phyloP scores from a whole-genome alignment of 2,113 vertebrate species.

The Lates calcarifer region DNA sequence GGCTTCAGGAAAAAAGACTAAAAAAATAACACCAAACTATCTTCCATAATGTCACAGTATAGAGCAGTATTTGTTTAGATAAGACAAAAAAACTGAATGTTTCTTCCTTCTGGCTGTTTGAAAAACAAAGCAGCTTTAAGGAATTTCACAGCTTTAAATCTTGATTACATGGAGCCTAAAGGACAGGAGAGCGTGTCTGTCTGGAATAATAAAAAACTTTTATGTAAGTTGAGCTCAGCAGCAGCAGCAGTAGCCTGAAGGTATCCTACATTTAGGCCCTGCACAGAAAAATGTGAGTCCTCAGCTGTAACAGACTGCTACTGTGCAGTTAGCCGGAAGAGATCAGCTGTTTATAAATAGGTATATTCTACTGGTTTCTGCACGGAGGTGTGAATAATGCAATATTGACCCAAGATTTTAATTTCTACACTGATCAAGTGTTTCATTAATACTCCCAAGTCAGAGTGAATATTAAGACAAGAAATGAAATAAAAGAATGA shows the following conservation, averaged over 20 bases:
- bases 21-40: not conserved
- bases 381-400: not conserved
- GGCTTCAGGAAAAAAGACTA: not conserved
- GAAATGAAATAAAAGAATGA: too few relatives aligned
- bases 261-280: not conserved
- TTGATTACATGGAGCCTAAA: not conserved
- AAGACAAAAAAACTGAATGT: too few relatives aligned
- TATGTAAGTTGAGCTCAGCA: not conserved
- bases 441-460: not conserved
- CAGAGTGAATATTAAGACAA: not conserved
- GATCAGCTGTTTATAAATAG: not conserved
- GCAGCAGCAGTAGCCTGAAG: not conserved
- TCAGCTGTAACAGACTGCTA: not conserved
- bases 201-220: not conserved
- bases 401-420: not conserved
- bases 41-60: not conserved
- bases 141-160: slow-evolving; percentile 13
- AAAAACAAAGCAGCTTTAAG: not conserved
- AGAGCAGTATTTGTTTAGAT: not conserved
- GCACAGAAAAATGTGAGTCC: slow-evolving; percentile 2
- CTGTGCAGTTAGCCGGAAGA: not conserved
- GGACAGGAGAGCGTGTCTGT: not conserved
- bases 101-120: not conserved
- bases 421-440: not conserved
- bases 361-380: not conserved